Evolutionary conservation across 2,888 invertebrate genomes (phyloP).

Genomic region (Eubasilissa splendida): DNA sequence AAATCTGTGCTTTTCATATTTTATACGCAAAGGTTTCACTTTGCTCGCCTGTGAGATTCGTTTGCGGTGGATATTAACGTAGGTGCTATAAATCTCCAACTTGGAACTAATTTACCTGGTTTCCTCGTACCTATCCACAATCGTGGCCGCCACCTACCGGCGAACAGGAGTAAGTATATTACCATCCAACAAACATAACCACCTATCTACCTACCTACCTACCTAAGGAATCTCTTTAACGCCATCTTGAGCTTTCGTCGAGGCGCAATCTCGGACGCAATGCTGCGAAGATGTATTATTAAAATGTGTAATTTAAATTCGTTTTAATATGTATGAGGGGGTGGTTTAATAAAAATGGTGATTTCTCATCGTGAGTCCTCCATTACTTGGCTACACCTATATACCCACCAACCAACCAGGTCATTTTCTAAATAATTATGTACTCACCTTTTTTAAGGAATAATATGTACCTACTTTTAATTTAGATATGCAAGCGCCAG

Average conservation of each 20-base stretch:
- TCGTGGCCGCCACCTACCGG: background rate
- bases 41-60: slow-evolving; percentile 39
- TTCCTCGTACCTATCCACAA: slow-evolving; percentile 30
- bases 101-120: slow-evolving; percentile 57
- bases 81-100: slow-evolving; percentile 55
- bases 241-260: slow-evolving; percentile 17
- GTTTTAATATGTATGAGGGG: slow-evolving; percentile 16
- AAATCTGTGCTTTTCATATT: slow-evolving; percentile 5
- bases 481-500: background rate
- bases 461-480: background rate
- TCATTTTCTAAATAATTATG: too few relatives aligned
- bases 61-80: slow-evolving; percentile 56
- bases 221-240: background rate
- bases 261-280: slow-evolving; percentile 17
- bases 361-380: background rate
- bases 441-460: background rate
- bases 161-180: background rate
- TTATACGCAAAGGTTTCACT: slow-evolving; percentile 21
- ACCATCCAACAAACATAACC: background rate
- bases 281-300: slow-evolving; percentile 29
- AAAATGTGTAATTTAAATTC: slow-evolving; percentile 38
- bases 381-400: background rate
- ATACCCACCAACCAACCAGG: too few relatives aligned
- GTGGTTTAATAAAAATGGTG: slow-evolving; percentile 16
- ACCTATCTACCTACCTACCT: slow-evolving; percentile 10